Evolutionary conservation across 2,888 invertebrate species (phyloP), one percentile per base, ranked within the genome.

Genomic region (Spodoptera picta): DNA sequence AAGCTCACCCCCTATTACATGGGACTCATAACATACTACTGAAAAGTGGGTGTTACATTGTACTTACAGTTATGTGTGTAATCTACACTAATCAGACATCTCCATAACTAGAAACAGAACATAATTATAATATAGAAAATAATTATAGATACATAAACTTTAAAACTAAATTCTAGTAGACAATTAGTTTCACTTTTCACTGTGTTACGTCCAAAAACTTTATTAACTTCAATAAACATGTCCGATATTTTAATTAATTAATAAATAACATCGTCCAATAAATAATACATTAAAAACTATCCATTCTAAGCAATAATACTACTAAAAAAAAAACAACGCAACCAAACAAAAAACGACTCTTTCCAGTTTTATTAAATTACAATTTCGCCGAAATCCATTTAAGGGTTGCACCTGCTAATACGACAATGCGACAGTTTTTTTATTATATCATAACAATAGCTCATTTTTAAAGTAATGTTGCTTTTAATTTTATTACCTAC

Each of bases 401-500:
- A 67, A 70, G 67, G 66, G 50, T 58, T 60, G 55, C 82, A 83
- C 78, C 83, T 81, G 83, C 82, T 69, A 60, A 56, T 52, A 41
- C 62, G 66, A 66, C 69, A 63, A 55, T 55, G 64, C 62, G 74
- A 73, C 77, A 66, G 41, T 66, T 55, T 71, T 71, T 60, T 74
- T 66, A 71, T 71, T 67, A 73, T 75, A 72, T 70, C 56, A 69
- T 71, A 81, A 80, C 75, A 81, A 80, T 79, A 72, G 65, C 67
- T 74, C 74, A 74, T 77, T 82, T 79, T 69, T 58, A 69, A 79
- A 72, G 69, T 73, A 77, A 69, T 79, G 77, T 64, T 68, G 73
- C 70, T 76, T 81, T 83, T 87, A 83, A 86, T 87, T 86, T 87
- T 84, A 87, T 86, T 84, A 84, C 81, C 53, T 59, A 36, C 43